Percentiles rank a stretch among this genome's conserved stretches.
phyloP scores from a whole-genome alignment of 2,113 vertebrate species.

The Machaerirhynchus nigripectus region DNA sequence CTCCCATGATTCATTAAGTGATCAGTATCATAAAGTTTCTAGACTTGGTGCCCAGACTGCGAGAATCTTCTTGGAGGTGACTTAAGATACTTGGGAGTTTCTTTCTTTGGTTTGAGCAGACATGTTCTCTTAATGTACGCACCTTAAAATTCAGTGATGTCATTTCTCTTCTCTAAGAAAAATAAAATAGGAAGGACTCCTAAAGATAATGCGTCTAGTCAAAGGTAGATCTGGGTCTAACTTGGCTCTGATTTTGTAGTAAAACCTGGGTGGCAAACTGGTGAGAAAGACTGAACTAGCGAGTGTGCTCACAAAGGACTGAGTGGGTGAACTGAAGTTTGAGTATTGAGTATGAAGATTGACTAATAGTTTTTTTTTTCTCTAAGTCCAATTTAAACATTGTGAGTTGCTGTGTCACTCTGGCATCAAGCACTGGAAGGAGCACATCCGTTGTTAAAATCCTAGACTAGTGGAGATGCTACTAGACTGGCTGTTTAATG shows the following conservation, averaged over 20 bases:
- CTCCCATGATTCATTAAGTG: background rate
- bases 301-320: background rate
- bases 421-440: background rate
- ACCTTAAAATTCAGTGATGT: background rate
- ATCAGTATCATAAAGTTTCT: background rate
- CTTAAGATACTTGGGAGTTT: background rate
- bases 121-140: background rate
- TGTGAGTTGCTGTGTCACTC: background rate
- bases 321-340: background rate
- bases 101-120: background rate
- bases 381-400: background rate
- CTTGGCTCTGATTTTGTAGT: background rate
- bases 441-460: background rate
- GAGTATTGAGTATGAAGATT: background rate
- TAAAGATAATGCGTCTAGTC: background rate
- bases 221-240: background rate
- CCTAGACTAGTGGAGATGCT: background rate
- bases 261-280: background rate
- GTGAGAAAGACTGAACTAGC: background rate
- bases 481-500: fast-evolving
- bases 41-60: background rate
- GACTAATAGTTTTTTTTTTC: background rate
- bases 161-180: background rate
- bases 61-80: background rate
- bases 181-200: background rate